Conservation (phyloP, 2,888 invertebrate species). For the Lithodes maja region DNA sequence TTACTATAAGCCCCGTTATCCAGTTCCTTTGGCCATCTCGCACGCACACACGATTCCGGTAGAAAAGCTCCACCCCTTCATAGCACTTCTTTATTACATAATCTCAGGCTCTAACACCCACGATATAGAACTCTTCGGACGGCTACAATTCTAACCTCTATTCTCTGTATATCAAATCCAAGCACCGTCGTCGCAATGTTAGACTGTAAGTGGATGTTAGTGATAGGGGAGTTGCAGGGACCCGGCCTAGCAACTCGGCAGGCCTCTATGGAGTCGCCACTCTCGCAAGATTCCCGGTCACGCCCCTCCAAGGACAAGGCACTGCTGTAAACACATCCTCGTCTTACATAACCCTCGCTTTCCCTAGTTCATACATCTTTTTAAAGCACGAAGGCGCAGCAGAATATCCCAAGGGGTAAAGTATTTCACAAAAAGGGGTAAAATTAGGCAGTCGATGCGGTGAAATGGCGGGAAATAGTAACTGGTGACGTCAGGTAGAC, state of each 20-base stretch:
- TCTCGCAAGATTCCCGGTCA: slow-evolving; percentile 46
- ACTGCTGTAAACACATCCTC: slow-evolving; percentile 19
- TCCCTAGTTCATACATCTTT: not conserved
- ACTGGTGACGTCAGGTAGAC: slow-evolving; percentile 61
- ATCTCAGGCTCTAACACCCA: too few species aligned
- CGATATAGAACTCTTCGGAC: too few species aligned
- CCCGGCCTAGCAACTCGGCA: slow-evolving; percentile 63
- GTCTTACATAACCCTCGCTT: slow-evolving; percentile 14
- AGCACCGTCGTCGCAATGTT: too few species aligned
- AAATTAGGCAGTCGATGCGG: slow-evolving; percentile 34
- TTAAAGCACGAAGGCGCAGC: not conserved
- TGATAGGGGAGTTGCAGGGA: slow-evolving; percentile 17
- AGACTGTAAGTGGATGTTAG: too few species aligned
- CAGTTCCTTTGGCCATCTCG: slow-evolving; percentile 57
- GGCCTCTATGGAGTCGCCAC: slow-evolving; percentile 57
- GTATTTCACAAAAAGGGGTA: not conserved
- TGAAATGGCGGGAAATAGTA: slow-evolving; percentile 64
- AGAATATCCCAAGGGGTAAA: not conserved
- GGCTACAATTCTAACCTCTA: too few species aligned
- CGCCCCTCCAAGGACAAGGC: slow-evolving; percentile 14
- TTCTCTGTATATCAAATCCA: too few species aligned
- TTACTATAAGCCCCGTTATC: slow-evolving; percentile 46
- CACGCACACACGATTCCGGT: slow-evolving; percentile 58
- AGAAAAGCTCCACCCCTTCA: not conserved
- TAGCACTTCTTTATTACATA: not conserved